Evolutionary conservation across 37 sponge, comb jelly and placozoan genomes (phyloP).

Genomic region (Chondrosia reniformis): DNA sequence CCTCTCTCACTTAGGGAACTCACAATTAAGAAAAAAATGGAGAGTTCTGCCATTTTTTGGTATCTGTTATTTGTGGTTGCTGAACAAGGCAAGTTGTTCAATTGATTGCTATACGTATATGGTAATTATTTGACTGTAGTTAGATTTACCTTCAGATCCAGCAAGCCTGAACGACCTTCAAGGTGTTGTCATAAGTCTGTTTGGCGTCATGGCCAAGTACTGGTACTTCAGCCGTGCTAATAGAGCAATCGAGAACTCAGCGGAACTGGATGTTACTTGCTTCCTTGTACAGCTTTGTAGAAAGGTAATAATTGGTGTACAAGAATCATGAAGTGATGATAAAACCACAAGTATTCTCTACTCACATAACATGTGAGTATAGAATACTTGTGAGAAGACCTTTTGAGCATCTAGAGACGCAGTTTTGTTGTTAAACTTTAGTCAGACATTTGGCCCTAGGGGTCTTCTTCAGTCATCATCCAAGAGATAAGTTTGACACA

Average conservation of each 20-base stretch:
- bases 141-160: neutral
- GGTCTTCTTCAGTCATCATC: no score
- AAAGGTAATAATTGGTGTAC: neutral
- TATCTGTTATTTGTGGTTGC: neutral
- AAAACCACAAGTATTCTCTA: no score
- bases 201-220: neutral
- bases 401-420: no score
- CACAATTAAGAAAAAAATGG: neutral
- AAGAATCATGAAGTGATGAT: no score
- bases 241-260: neutral
- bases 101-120: neutral
- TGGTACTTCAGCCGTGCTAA: neutral
- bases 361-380: no score
- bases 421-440: no score
- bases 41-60: slow-evolving; percentile 5
- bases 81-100: neutral
- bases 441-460: no score
- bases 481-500: no score
- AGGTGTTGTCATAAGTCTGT: neutral
- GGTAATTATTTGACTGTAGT: neutral
- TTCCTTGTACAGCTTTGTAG: slow-evolving; percentile 8
- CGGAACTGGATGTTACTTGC: slow-evolving; percentile 16
- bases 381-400: no score
- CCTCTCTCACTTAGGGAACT: neutral
- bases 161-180: neutral